Percentiles rank a stretch among this genome's conserved stretches.
phyloP scores from a whole-genome alignment of 2,888 invertebrate species.

The Eupeodes latifasciatus region DNA sequence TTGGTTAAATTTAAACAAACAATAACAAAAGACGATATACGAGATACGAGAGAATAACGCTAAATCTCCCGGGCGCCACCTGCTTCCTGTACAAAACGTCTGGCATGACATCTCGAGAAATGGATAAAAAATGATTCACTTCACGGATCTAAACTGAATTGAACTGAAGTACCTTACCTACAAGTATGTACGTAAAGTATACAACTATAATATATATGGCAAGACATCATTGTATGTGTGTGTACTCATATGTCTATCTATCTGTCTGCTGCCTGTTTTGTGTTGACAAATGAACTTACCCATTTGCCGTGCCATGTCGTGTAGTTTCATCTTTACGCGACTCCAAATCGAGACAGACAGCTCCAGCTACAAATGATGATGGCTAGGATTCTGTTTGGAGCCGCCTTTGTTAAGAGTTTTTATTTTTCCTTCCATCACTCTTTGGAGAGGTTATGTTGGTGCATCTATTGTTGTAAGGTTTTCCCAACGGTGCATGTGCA shows the following conservation, averaged over 20 bases:
- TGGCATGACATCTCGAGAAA: constrained; percentile 49
- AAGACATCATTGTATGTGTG: neutral
- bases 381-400: constrained; percentile 30
- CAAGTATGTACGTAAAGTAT: neutral
- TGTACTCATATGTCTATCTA: constrained; percentile 60
- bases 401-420: constrained; percentile 12
- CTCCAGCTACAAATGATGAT: constrained; percentile 41
- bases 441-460: neutral
- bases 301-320: constrained; percentile 42
- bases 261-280: constrained; percentile 64
- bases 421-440: neutral
- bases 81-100: constrained; percentile 20
- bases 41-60: constrained; percentile 8
- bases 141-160: neutral
- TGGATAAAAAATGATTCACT: constrained; percentile 59
- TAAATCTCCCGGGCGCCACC: constrained; percentile 49
- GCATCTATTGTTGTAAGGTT: constrained; percentile 50
- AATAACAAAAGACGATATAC: constrained; percentile 24
- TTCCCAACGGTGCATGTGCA: constrained; percentile 11
- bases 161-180: neutral
- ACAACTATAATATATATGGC: neutral
- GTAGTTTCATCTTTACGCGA: constrained; percentile 36
- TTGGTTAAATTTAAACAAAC: constrained; percentile 33
- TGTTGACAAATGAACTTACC: constrained; percentile 71
- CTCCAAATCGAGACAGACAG: constrained; percentile 42